Percentiles rank a stretch among this genome's conserved stretches.
These are phyloP conservation scores for Heliconius hortense DNA, from an alignment of 2,888 invertebrate species.

Conservation along the genomic window DNA sequence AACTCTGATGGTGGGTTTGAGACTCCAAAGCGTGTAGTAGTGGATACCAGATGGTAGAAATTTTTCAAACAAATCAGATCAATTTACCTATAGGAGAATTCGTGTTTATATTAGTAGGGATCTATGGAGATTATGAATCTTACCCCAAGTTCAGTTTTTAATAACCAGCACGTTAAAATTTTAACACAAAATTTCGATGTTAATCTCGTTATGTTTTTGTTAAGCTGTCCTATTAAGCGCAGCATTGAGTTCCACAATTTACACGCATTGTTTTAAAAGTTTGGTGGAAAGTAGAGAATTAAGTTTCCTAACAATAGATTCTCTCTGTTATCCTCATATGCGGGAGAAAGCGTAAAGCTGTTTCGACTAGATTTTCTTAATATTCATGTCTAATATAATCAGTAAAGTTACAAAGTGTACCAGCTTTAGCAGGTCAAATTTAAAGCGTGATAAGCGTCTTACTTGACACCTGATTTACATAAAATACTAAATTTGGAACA, in stretches of 20 bases:
- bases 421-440: not conserved
- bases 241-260: not conserved
- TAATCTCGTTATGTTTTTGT: too few relatives aligned
- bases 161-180: not conserved
- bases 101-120: not conserved
- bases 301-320: not conserved
- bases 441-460: conserved; percentile 1
- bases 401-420: not conserved
- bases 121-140: not conserved
- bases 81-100: too few relatives aligned
- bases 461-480: conserved; percentile 2
- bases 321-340: not conserved
- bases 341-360: not conserved
- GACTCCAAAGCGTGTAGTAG: too few relatives aligned
- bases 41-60: too few relatives aligned
- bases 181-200: not conserved
- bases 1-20: too few relatives aligned
- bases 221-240: not conserved
- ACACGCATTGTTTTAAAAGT: not conserved
- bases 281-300: not conserved
- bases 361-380: not conserved
- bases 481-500: not conserved
- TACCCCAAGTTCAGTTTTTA: too few relatives aligned
- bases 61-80: too few relatives aligned
- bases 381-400: not conserved